Percentiles rank a stretch among this genome's conserved stretches.
Evolutionary conservation across 2,113 vertebrate genomes (phyloP).

Genomic region (Castor canadensis): DNA sequence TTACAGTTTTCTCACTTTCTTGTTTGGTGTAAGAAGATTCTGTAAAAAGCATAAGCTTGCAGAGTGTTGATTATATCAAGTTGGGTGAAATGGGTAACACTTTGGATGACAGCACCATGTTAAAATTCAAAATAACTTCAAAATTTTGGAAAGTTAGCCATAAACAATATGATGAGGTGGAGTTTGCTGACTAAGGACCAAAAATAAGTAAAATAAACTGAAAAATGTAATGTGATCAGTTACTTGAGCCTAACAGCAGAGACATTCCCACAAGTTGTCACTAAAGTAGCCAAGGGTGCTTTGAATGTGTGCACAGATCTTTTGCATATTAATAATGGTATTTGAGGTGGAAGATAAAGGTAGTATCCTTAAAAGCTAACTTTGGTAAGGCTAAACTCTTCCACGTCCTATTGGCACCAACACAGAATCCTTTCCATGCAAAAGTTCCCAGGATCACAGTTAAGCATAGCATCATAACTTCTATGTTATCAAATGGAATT

Average conservation of each 20-base stretch:
- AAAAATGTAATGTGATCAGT: not conserved
- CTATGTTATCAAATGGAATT: not conserved
- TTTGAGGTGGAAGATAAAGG: not conserved
- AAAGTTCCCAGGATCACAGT: not conserved
- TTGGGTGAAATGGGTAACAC: slow-evolving; percentile 14
- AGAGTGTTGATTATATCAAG: slow-evolving; percentile 47
- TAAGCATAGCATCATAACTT: not conserved
- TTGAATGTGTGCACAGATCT: not conserved
- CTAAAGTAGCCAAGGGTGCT: not conserved
- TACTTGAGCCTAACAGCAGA: not conserved
- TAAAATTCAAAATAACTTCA: slow-evolving; percentile 42
- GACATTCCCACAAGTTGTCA: not conserved
- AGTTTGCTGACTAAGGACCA: not conserved
- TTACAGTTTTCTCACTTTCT: slow-evolving; percentile 58
- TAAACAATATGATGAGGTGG: not conserved
- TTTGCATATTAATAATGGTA: not conserved
- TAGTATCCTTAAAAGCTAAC: not conserved
- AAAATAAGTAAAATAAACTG: not conserved
- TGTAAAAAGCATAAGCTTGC: slow-evolving; percentile 24
- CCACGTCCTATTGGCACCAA: not conserved
- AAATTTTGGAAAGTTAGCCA: not conserved
- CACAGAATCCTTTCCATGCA: not conserved
- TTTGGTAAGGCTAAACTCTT: not conserved
- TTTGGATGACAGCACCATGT: not conserved
- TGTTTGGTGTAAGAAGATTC: slow-evolving; percentile 22